Evolutionary conservation across 1,140 invertebrate species (phyloP), one percentile per base, ranked within the genome.

Genomic region (Pseudobourletiella spinata): DNA sequence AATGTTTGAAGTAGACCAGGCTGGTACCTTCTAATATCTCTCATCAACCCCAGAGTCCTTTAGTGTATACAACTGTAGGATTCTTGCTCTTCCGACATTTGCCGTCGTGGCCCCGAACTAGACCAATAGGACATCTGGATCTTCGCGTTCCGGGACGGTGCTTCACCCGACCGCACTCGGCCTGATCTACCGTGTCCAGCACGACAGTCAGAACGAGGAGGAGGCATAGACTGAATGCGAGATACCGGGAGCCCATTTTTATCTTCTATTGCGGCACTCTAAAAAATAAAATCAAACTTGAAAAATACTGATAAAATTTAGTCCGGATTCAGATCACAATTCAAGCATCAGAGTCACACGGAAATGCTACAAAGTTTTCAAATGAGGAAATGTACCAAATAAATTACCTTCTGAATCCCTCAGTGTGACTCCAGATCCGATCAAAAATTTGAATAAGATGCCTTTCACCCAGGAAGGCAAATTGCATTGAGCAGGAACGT

Each of bases 21-120:
- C n/a, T n/a, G n/a, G n/a, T n/a, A n/a, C n/a, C n/a, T n/a, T n/a
- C n/a, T n/a, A n/a, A n/a, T n/a, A n/a, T n/a, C n/a, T n/a, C n/a
- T n/a, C n/a, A n/a, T 51, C 48, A 51, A 25, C 48, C 48, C 4
- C 15, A 51, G 18, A 51, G 25, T n/a, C 48, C 48, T 51, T 51
- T 51, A 15, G 48, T 51, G 20, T 51, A n/a, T 11, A 51, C 48
- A 3, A 51, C 24, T 4, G 48, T 26, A 6, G 14, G 48, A 25
- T 24, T 51, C 14, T 26, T 11, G 14, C 25, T 24, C 24, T 51
- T 51, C n/a, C 48, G 48, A 26, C 48, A 51, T 26, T 26, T 14
- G 18, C 48, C 48, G 28, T 51, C 48, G 28, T 51, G 48, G 22
- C 48, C 48, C 14, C 48, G 48, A 4, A 51, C 48, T 6, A 51